Conservation (phyloP, 2,113 vertebrate genomes). For the Emydocephalus ijimae region DNA sequence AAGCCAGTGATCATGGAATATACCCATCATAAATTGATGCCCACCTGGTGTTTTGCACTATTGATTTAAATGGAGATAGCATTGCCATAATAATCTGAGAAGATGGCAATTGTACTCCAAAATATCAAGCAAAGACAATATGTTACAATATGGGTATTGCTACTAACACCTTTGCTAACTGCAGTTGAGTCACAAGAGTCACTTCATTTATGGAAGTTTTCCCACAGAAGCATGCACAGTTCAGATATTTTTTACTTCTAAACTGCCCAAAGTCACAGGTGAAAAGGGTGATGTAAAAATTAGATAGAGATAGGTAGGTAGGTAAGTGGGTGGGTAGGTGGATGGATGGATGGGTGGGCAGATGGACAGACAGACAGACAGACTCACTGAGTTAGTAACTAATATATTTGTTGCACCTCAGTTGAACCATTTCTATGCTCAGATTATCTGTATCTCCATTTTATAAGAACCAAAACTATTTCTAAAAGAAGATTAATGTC, state of each 20-base stretch:
- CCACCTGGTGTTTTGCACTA: background rate
- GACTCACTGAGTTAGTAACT: background rate
- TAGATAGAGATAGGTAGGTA: no score
- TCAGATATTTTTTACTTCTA: background rate
- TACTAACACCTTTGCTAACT: background rate
- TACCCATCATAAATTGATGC: background rate
- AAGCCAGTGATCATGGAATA: background rate
- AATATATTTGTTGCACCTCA: background rate
- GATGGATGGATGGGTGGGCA: no score
- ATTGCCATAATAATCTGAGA: background rate
- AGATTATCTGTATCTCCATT: background rate
- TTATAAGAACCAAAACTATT: background rate
- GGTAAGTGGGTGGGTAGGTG: no score
- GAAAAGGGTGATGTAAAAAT: background rate
- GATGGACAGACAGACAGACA: background rate
- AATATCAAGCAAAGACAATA: background rate
- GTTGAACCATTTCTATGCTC: background rate
- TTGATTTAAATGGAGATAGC: background rate
- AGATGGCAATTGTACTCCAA: background rate
- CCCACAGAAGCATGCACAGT: background rate
- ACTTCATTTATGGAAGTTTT: background rate
- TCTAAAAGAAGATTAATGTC: background rate
- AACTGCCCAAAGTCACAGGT: background rate
- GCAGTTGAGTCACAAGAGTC: background rate
- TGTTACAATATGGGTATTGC: background rate